Conservation (phyloP, 2,113 vertebrate species). For the Calyptommatus sinebrachiatus region DNA sequence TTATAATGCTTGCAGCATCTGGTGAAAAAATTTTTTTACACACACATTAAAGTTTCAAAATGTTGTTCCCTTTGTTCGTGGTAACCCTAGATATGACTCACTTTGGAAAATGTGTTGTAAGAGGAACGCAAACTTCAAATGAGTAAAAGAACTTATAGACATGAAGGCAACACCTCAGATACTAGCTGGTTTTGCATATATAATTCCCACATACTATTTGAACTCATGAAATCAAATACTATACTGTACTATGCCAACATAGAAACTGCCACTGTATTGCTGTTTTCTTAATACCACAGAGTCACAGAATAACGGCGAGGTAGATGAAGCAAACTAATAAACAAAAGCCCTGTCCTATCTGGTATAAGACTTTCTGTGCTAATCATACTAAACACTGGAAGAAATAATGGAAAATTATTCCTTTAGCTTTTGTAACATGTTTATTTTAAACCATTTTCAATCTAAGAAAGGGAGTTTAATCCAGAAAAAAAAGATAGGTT, state of each 20-base stretch:
- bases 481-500: too few relatives aligned
- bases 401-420: too few relatives aligned
- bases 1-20: too few relatives aligned
- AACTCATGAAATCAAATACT: not conserved
- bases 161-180: not conserved
- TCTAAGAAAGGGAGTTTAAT: too few relatives aligned
- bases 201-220: not conserved
- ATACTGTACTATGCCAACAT: not conserved
- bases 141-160: constrained; percentile 28
- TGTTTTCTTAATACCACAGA: not conserved
- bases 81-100: not conserved
- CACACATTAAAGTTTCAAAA: too few relatives aligned
- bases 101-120: constrained; percentile 26
- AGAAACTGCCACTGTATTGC: not conserved
- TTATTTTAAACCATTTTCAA: too few relatives aligned
- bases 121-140: constrained; percentile 35
- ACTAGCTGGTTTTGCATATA: not conserved
- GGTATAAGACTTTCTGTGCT: not conserved
- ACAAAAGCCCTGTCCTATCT: not conserved
- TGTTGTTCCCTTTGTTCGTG: too few relatives aligned
- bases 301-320: not conserved
- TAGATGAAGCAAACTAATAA: not conserved
- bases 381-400: too few relatives aligned
- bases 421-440: too few relatives aligned
- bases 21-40: too few relatives aligned